A percentile compares a stretch with the other conserved stretches of the same genome.
phyloP scores from a whole-genome alignment of 2,113 vertebrate genomes.

The Aramus guarauna region DNA sequence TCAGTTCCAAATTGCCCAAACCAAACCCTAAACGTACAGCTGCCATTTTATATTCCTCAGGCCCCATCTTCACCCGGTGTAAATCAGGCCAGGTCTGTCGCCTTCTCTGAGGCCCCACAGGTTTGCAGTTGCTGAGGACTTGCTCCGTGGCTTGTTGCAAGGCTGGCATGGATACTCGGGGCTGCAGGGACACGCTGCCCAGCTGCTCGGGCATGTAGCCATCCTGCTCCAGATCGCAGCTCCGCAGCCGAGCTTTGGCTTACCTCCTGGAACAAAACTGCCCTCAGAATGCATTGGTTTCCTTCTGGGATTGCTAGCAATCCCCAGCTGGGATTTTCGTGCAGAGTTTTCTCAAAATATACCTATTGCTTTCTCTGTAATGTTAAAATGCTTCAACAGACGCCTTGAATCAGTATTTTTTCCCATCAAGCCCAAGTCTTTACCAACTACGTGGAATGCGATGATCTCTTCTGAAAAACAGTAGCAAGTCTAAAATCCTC shows the following conservation, averaged over 20 bases:
- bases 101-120: background rate
- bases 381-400: background rate
- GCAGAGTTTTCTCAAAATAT: background rate
- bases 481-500: background rate
- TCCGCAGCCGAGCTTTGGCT: background rate
- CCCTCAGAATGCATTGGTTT: background rate
- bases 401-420: background rate
- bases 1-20: background rate
- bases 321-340: background rate
- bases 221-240: rapidly evolving
- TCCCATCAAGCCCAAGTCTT: background rate
- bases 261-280: background rate
- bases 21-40: background rate
- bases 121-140: background rate
- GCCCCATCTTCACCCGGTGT: background rate
- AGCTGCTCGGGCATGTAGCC: background rate
- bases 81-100: background rate
- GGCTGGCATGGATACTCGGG: background rate
- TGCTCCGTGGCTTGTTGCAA: background rate
- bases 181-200: background rate
- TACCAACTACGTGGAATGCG: rapidly evolving
- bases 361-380: background rate
- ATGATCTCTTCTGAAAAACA: background rate
- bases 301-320: background rate
- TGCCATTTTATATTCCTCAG: background rate